phyloP scores from a whole-genome alignment of 1,140 invertebrate species.

The Atta colombica region DNA sequence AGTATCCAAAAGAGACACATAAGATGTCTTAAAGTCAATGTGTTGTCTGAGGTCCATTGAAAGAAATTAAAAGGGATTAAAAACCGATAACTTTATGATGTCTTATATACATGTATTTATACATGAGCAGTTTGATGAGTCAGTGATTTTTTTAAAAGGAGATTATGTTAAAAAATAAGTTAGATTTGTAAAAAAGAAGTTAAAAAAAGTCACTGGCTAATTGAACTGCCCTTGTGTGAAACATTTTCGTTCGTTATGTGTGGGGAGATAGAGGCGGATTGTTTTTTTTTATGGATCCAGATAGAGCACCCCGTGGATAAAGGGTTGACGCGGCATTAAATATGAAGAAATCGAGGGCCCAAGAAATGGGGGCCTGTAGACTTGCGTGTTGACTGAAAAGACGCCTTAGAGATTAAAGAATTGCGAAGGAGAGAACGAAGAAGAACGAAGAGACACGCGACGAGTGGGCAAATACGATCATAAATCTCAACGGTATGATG shows the following conservation, averaged over 20 bases:
- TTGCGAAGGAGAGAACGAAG: slow-evolving; percentile 45
- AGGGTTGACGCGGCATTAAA: slow-evolving; percentile 30
- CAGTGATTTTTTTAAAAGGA: too few species aligned
- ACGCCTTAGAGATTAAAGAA: slow-evolving; percentile 49
- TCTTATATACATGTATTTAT: too few species aligned
- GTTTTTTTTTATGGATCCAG: not conserved
- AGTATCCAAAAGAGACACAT: too few species aligned
- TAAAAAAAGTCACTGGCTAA: too few species aligned
- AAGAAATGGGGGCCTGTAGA: not conserved
- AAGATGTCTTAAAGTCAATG: too few species aligned
- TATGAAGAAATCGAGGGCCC: not conserved
- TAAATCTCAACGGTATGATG: slow-evolving; percentile 34
- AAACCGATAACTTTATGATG: not conserved
- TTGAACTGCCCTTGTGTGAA: too few species aligned
- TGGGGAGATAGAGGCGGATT: too few species aligned
- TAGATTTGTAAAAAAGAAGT: too few species aligned
- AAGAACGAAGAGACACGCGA: slow-evolving; percentile 43
- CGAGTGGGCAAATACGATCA: slow-evolving; percentile 1
- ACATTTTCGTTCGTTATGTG: not conserved
- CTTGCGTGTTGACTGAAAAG: slow-evolving; percentile 24
- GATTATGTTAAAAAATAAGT: too few species aligned
- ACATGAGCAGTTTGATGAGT: too few species aligned
- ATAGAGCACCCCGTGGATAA: not conserved
- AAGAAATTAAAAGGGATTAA: not conserved
- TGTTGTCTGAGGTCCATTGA: not conserved